These are phyloP conservation scores for Chionodraco myersi DNA, from an alignment of 2,113 vertebrate genomes.

Conservation along the genomic window DNA sequence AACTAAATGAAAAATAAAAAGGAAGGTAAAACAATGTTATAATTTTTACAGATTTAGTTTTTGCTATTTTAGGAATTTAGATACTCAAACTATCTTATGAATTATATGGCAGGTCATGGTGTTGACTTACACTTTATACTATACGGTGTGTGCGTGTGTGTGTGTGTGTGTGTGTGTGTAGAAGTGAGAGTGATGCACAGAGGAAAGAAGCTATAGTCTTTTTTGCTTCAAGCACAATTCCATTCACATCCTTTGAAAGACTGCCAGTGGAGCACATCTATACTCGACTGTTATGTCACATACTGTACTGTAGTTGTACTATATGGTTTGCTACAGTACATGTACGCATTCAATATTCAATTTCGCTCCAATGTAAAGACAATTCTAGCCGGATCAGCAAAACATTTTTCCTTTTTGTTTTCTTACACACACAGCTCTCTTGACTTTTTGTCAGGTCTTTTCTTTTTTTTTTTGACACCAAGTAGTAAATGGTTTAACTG, in stretches of 20 bases:
- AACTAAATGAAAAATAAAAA: background rate
- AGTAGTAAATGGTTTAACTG: background rate
- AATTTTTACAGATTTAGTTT: background rate
- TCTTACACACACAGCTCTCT: background rate
- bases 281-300: conserved; percentile 11
- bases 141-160: background rate
- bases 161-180: background rate
- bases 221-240: conserved; percentile 31
- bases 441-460: background rate
- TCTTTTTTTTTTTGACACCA: too few relatives aligned
- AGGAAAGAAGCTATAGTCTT: conserved; percentile 22
- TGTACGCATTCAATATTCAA: conserved; percentile 23
- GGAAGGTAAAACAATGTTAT: background rate
- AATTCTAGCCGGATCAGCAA: conserved; percentile 31
- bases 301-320: background rate
- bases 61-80: background rate
- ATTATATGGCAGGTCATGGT: background rate
- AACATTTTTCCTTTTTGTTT: background rate
- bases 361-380: conserved; percentile 20
- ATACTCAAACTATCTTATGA: background rate
- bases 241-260: conserved; percentile 30
- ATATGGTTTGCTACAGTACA: conserved; percentile 18
- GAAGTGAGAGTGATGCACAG: conserved; percentile 13
- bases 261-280: conserved; percentile 22
- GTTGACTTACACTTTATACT: background rate